A percentile compares a stretch with the other conserved stretches of the same genome.
These are phyloP conservation scores for Lagopus leucura DNA, from an alignment of 2,113 vertebrate species.

Conservation along the genomic window DNA sequence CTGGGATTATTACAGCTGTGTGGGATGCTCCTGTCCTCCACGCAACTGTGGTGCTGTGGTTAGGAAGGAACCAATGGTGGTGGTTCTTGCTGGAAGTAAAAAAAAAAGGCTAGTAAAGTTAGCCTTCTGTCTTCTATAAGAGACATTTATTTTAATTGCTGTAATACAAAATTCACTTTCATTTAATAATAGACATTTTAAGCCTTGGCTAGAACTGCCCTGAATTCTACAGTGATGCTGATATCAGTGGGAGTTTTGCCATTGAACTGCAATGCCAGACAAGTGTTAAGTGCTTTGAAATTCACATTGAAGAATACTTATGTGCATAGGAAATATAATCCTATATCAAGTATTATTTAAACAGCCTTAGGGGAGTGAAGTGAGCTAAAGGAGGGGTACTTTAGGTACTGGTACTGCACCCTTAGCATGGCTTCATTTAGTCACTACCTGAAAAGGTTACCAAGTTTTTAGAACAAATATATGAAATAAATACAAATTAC, in stretches of 20 bases:
- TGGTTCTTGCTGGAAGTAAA: neutral
- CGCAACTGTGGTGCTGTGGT: neutral
- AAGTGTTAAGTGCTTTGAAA: neutral
- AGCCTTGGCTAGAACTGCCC: neutral
- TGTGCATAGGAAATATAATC: neutral
- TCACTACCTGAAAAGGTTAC: neutral
- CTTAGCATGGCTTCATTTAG: neutral
- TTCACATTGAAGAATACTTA: neutral
- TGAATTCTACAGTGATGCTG: neutral
- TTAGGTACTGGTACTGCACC: neutral
- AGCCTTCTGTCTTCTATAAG: neutral
- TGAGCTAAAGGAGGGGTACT: neutral
- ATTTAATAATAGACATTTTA: neutral
- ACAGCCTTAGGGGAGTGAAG: neutral
- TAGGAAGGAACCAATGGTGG: neutral
- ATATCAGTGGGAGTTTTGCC: neutral
- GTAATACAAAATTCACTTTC: neutral
- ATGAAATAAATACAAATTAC: neutral
- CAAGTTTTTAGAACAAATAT: neutral
- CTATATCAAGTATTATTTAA: neutral
- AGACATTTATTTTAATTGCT: neutral
- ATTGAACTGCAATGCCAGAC: neutral
- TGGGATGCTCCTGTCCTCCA: neutral
- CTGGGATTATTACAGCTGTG: neutral
- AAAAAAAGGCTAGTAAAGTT: neutral